Base-by-base conservation (phyloP, 1,140 invertebrate genomes). In the Euwallacea fornicatus region DNA sequence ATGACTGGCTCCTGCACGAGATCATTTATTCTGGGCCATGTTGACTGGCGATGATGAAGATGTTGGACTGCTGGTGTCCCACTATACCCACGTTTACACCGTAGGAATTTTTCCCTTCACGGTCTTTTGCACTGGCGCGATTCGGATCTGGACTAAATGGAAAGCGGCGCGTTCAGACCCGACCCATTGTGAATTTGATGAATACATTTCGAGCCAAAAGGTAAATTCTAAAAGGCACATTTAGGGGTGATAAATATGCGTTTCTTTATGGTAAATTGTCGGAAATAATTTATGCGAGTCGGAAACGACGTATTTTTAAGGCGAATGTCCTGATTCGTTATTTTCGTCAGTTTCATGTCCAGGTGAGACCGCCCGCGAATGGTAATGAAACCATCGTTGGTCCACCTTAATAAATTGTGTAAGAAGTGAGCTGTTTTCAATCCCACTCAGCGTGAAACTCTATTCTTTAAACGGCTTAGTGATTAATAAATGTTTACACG, bases 401-500 rank as follows among this genome's bases (percentile, higher is more conserved):
- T 33, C 4, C 21, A 33, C 21, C 1, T 33, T 33, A 4, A n/a
- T 33, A 33, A 33, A 33, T 33, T 33, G 21, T 33, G 21, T 33
- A 33, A 33, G 21, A 33, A 33, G 21, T 33, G 21, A 33, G 21
- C 21, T 33, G 21, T 33, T 33, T 33, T 33, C 21, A 33, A 33
- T 55, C 21, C 15, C 33, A 59, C 33, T 59, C 56, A 59, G 42
- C 33, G 16, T 41, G 56, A 59, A 59, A 59, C 15, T 59, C 41
- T 41, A 21, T 59, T 33, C 9, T 59, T 13, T 59, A 59, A 59
- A 59, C 33, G 54, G 54, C 13, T 13, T 16, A 15, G 11, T 66
- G 50, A 66, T 66, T 66, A 66, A 66, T 66, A 56, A 55, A 66
- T 66, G 53, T 66, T 66, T 55, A 66, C 64, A 66, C 43, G 21